A percentile compares a stretch with the other conserved stretches of the same genome.
These are phyloP conservation scores for Phania funesta DNA, from an alignment of 2,888 invertebrate genomes.

Conservation along the genomic window DNA sequence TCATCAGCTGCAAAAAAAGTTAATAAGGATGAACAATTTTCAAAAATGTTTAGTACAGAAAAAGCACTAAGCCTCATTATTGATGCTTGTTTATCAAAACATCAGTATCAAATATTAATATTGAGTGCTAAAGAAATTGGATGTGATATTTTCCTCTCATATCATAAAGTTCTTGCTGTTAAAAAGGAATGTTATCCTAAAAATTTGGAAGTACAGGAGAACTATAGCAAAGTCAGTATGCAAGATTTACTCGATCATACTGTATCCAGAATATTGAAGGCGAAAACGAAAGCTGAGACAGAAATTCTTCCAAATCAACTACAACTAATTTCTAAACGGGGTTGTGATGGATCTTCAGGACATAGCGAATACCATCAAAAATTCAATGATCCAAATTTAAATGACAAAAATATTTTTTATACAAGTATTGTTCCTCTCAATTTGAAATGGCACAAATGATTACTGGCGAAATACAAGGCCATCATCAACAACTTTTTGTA, in stretches of 20 bases:
- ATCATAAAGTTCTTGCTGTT: background rate
- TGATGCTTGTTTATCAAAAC: conserved; percentile 17
- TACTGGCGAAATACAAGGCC: background rate
- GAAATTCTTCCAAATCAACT: background rate
- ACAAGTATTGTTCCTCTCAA: background rate
- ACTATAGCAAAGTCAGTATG: background rate
- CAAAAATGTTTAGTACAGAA: conserved; percentile 23
- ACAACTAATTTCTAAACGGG: background rate
- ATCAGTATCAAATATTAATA: background rate
- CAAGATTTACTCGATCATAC: background rate
- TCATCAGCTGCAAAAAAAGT: conserved; percentile 2
- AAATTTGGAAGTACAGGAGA: background rate
- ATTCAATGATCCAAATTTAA: conserved; percentile 8
- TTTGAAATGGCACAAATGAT: conserved; percentile 3
- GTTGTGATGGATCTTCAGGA: background rate
- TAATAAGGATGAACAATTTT: conserved; percentile 11
- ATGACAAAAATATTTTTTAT: conserved; percentile 3
- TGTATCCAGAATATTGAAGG: background rate
- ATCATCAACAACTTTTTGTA: background rate
- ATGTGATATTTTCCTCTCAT: background rate
- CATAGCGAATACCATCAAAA: background rate
- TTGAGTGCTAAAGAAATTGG: no score
- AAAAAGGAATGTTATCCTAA: background rate
- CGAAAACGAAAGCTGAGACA: background rate
- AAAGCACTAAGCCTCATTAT: conserved; percentile 7